Evolutionary conservation across 2,888 invertebrate genomes (phyloP).

Genomic region (Calephelis perditalis): DNA sequence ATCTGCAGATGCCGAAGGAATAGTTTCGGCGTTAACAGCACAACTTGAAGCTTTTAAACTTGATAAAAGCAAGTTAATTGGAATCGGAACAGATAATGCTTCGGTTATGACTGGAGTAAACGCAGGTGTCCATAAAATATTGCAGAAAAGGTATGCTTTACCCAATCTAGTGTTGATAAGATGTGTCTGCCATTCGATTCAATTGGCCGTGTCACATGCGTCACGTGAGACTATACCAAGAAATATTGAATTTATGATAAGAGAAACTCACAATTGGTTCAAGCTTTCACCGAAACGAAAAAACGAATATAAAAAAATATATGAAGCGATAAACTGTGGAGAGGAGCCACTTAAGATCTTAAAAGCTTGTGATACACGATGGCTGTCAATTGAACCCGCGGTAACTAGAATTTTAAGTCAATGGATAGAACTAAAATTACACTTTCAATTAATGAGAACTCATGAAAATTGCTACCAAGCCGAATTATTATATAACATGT

Average conservation of each 20-base stretch:
- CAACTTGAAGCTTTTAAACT: conserved; percentile 7
- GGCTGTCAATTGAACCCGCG: conserved; percentile 23
- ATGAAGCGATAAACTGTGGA: conserved; percentile 27
- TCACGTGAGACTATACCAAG: conserved; percentile 4
- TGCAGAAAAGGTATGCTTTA: conserved; percentile 7
- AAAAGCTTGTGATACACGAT: conserved; percentile 24
- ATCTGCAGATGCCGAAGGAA: conserved; percentile 8
- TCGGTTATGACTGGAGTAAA: conserved; percentile 8
- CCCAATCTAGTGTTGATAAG: conserved; percentile 6
- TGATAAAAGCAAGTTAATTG: conserved; percentile 9
- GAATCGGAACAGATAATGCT: conserved; percentile 8
- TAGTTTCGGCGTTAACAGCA: conserved; percentile 8
- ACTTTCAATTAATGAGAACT: conserved; percentile 12
- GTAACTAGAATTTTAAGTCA: conserved; percentile 14
- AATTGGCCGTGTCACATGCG: conserved; percentile 8
- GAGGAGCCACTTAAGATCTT: conserved; percentile 25
- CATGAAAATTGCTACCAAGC: conserved; percentile 17
- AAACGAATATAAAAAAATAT: conserved; percentile 24
- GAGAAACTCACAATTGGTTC: conserved; percentile 7
- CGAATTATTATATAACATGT: conserved; percentile 15
- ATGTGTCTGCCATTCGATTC: conserved; percentile 8
- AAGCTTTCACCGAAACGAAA: conserved; percentile 8
- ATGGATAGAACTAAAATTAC: conserved; percentile 19
- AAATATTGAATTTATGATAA: conserved; percentile 8
- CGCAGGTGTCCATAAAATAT: conserved; percentile 9